These are phyloP conservation scores for Meta bourneti DNA, from an alignment of 2,888 invertebrate species.

Conservation along the genomic window DNA sequence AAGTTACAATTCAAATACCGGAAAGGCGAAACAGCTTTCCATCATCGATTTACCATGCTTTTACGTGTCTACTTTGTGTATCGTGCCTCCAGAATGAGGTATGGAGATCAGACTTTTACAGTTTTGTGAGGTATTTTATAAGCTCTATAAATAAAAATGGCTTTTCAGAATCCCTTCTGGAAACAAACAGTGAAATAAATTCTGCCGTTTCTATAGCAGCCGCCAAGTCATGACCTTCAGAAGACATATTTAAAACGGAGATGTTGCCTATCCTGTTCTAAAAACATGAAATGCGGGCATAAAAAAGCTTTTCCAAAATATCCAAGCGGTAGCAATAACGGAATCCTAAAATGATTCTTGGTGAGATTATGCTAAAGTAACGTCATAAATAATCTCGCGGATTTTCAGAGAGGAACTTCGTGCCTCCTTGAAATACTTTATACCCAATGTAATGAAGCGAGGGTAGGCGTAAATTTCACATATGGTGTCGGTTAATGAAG, in stretches of 20 bases:
- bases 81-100: background rate
- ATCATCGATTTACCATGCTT: background rate
- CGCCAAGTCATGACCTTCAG: constrained; percentile 6
- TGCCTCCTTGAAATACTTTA: background rate
- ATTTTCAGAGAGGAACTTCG: background rate
- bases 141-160: constrained; percentile 10
- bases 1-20: background rate
- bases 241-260: background rate
- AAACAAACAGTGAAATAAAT: background rate
- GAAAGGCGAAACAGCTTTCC: background rate
- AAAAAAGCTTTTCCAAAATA: background rate
- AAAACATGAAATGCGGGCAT: background rate
- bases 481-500: background rate
- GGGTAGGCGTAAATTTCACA: background rate
- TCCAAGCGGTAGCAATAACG: background rate
- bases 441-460: background rate
- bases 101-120: background rate
- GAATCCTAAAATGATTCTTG: too few species aligned
- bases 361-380: background rate
- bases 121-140: background rate
- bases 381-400: background rate
- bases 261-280: background rate
- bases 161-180: background rate
- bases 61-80: background rate
- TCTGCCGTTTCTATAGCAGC: constrained; percentile 33